These are phyloP conservation scores for Scolopax bukidnonensis DNA, from an alignment of 2,797 vertebrate species.

Conservation along the genomic window DNA sequence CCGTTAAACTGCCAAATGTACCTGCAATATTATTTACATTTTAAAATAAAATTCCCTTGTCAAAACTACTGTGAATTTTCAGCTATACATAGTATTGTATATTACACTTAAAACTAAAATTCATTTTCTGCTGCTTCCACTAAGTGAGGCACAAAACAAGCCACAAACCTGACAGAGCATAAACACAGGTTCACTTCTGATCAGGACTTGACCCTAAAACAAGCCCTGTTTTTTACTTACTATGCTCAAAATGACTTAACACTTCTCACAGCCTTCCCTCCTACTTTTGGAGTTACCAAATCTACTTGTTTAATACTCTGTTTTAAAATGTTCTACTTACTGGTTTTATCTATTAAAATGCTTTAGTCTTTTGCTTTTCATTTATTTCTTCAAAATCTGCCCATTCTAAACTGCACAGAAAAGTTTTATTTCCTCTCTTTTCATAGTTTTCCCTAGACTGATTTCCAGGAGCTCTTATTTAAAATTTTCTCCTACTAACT, in stretches of 20 bases:
- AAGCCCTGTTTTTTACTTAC: neutral
- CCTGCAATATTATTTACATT: neutral
- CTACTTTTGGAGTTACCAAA: neutral
- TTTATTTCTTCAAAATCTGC: neutral
- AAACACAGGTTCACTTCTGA: neutral
- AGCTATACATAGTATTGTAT: accelerated
- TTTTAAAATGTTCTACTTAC: neutral
- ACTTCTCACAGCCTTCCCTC: neutral
- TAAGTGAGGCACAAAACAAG: neutral
- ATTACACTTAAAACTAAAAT: neutral
- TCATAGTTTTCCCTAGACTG: neutral
- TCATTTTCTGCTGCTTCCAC: neutral
- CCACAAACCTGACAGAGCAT: neutral
- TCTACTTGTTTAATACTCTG: neutral
- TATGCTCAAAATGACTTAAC: neutral
- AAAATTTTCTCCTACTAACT: neutral
- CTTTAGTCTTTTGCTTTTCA: neutral
- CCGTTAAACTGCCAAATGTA: neutral
- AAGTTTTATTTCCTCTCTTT: neutral
- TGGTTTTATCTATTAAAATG: neutral
- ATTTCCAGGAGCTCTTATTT: neutral
- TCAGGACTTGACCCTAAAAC: neutral
- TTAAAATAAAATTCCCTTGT: neutral
- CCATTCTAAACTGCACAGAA: neutral
- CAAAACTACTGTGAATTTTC: neutral